A percentile compares a stretch with the other conserved stretches of the same genome.
phyloP scores from a whole-genome alignment of 1,140 invertebrate species.

The Frieseomelitta varia region DNA sequence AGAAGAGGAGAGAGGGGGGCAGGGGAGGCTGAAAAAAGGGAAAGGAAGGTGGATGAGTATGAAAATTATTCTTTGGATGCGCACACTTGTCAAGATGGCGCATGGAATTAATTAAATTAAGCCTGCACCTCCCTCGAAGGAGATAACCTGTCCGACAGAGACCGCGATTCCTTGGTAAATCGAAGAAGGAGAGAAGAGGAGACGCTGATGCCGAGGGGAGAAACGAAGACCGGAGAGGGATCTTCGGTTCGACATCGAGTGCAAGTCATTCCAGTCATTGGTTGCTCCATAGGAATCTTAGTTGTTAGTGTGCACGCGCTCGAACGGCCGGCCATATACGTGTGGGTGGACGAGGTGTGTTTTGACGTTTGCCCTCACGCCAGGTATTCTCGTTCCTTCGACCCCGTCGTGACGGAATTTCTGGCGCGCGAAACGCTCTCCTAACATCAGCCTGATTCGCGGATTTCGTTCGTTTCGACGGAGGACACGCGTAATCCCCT shows the following conservation, averaged over 20 bases:
- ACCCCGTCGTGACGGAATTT: conserved; percentile 72
- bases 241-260: conserved; percentile 78
- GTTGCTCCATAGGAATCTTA: conserved; percentile 77
- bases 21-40: conserved; percentile 38
- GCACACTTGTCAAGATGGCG: conserved; percentile 79
- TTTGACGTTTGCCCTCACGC: conserved; percentile 80
- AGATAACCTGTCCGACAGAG: conserved; percentile 65
- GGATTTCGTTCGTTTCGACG: conserved; percentile 50
- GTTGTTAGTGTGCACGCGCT: conserved; percentile 57
- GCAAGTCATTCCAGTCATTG: conserved; percentile 82
- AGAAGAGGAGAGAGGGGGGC: conserved; percentile 11
- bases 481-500: background rate
- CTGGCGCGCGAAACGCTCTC: conserved; percentile 64
- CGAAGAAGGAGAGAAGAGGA: conserved; percentile 30
- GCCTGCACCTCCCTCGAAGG: conserved; percentile 75
- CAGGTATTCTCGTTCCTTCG: conserved; percentile 71
- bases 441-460: conserved; percentile 51
- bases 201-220: conserved; percentile 28
- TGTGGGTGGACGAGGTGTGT: conserved; percentile 77
- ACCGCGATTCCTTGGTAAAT: conserved; percentile 45
- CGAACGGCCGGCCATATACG: conserved; percentile 50
- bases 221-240: conserved; percentile 69
- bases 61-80: conserved; percentile 74
- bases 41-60: conserved; percentile 72
- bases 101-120: conserved; percentile 81